These are phyloP conservation scores for Brachionus paranguensis DNA, from an alignment of 1,140 invertebrate genomes.

Conservation along the genomic window DNA sequence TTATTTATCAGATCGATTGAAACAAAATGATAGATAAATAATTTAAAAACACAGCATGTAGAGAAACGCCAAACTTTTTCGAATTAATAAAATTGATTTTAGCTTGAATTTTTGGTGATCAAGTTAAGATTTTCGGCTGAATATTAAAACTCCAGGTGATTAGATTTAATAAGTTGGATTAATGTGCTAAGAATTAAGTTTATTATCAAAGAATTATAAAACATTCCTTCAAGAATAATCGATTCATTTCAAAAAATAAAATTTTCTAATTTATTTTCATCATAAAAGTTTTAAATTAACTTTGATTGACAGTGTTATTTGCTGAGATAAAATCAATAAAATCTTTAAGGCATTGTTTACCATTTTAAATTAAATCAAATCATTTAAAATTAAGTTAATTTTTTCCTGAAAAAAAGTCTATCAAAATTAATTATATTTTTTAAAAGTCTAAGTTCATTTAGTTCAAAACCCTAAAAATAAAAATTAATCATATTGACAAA, in stretches of 20 bases:
- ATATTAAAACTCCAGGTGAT: neutral
- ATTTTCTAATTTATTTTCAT: neutral
- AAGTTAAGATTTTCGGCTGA: neutral
- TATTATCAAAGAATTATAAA: neutral
- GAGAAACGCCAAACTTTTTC: neutral
- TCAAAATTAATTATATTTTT: neutral
- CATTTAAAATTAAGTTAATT: neutral
- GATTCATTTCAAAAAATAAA: neutral
- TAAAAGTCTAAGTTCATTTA: neutral
- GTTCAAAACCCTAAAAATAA: neutral
- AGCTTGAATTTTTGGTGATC: neutral
- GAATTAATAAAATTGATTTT: neutral
- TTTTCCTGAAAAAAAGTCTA: neutral
- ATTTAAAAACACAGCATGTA: neutral
- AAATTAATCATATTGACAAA: neutral
- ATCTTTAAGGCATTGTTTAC: neutral
- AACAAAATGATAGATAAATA: neutral
- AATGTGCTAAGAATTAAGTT: neutral
- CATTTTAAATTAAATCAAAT: neutral
- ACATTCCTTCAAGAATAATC: neutral
- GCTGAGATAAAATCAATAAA: neutral
- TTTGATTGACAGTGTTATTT: neutral
- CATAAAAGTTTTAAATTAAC: neutral
- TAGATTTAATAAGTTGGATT: neutral
- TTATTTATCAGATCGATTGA: neutral